These are phyloP conservation scores for Scylla paramamosain DNA, from an alignment of 1,140 invertebrate genomes.

Conservation along the genomic window DNA sequence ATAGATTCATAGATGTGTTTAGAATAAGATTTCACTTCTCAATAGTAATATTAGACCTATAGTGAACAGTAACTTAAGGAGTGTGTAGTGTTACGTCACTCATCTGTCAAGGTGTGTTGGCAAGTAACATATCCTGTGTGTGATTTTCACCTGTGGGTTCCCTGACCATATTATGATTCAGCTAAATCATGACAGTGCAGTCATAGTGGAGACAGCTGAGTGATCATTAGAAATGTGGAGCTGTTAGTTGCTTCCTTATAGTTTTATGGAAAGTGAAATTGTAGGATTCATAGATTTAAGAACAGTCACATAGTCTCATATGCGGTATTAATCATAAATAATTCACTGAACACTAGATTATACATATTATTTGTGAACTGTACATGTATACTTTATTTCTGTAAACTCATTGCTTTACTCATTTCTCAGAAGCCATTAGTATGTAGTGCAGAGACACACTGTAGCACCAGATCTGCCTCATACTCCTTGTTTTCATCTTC, in stretches of 20 bases:
- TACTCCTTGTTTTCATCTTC: no score
- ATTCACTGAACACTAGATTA: neutral
- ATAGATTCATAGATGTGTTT: slow-evolving; percentile 62
- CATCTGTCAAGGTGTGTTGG: slow-evolving; percentile 37
- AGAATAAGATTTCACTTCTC: slow-evolving; percentile 50
- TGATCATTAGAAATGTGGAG: slow-evolving; percentile 42
- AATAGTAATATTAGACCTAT: slow-evolving; percentile 41
- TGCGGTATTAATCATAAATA: slow-evolving; percentile 30
- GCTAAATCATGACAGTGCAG: slow-evolving; percentile 59
- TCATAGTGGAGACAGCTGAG: slow-evolving; percentile 63
- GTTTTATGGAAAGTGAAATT: slow-evolving; percentile 27
- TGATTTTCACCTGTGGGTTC: slow-evolving; percentile 61
- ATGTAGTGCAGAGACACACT: neutral
- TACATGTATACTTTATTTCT: neutral
- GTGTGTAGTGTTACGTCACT: slow-evolving; percentile 40
- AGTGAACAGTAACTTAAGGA: slow-evolving; percentile 49
- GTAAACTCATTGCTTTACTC: neutral
- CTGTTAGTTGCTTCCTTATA: slow-evolving; percentile 27
- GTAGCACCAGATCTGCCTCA: neutral
- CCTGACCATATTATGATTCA: slow-evolving; percentile 40
- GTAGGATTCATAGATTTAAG: slow-evolving; percentile 47
- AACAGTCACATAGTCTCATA: slow-evolving; percentile 16
- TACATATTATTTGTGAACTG: neutral
- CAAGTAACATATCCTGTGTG: slow-evolving; percentile 44
- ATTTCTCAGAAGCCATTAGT: neutral